phyloP scores from a whole-genome alignment of 2,113 vertebrate genomes.

The Antechinus flavipes region DNA sequence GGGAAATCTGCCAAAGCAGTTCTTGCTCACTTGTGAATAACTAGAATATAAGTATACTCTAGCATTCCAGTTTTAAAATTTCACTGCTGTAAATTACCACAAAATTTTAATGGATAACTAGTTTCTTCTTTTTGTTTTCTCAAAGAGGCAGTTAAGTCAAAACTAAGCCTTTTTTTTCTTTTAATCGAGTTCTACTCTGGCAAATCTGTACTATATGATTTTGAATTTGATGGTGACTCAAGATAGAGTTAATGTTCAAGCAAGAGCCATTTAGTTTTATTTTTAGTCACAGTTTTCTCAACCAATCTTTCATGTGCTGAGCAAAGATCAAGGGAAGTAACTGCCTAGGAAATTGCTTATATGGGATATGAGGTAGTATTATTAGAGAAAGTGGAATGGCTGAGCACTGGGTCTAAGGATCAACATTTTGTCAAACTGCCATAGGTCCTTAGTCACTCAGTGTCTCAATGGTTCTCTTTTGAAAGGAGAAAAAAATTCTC shows the following conservation, averaged over 20 bases:
- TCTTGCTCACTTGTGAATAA: conserved; percentile 28
- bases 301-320: neutral
- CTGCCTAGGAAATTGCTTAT: neutral
- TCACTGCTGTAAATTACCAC: conserved; percentile 39
- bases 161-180: conserved; percentile 6
- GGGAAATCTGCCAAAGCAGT: neutral
- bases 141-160: neutral
- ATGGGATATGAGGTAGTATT: neutral
- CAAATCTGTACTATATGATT: conserved; percentile 9
- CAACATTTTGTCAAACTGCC: neutral
- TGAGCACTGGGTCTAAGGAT: neutral
- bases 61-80: conserved; percentile 41
- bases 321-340: neutral
- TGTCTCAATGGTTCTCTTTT: neutral
- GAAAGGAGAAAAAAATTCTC: neutral
- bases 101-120: conserved; percentile 16
- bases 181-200: conserved; percentile 24
- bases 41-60: neutral
- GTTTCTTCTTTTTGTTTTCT: neutral
- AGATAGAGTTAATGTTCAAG: neutral
- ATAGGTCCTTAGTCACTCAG: neutral
- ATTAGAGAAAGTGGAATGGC: neutral
- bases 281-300: conserved; percentile 10
- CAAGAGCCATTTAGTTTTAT: neutral
- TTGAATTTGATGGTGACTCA: conserved; percentile 4